Conservation (phyloP, 2,113 vertebrate genomes). For the Chloropsis cyanopogon region DNA sequence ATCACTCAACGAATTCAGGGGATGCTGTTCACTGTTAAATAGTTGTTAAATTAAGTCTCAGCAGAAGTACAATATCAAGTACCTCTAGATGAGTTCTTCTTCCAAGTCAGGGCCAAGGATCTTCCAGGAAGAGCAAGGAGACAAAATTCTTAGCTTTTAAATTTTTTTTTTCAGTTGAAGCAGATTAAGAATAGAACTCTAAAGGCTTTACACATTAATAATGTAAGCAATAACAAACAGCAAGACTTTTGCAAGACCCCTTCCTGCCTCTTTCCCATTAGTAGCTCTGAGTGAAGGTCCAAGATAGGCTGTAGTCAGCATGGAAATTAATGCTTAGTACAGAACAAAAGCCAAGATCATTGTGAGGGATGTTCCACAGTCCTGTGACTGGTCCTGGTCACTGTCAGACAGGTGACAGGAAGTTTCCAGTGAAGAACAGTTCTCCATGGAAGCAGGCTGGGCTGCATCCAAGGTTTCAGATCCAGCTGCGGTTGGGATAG, state of each 20-base stretch:
- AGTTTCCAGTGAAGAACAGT: not conserved
- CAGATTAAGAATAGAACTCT: not conserved
- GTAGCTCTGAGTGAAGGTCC: not conserved
- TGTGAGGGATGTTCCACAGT: not conserved
- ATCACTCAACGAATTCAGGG: not conserved
- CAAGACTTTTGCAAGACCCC: not conserved
- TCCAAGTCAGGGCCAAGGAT: not conserved
- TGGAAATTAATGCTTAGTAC: not conserved
- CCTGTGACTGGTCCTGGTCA: rapidly evolving
- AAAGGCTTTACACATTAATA: not conserved
- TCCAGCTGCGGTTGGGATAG: not conserved
- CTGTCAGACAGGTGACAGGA: not conserved
- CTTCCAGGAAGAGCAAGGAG: not conserved
- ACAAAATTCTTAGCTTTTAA: not conserved
- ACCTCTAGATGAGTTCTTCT: not conserved
- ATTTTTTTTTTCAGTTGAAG: not conserved
- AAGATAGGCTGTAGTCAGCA: not conserved
- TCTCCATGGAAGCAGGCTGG: not conserved
- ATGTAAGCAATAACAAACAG: not conserved
- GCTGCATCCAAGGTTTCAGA: not conserved
- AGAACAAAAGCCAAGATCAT: not conserved
- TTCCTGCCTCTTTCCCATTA: not conserved
- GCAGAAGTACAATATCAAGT: not conserved
- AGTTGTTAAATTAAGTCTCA: not conserved
- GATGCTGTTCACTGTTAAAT: not conserved